These are phyloP conservation scores for Megalopta genalis DNA, from an alignment of 1,140 invertebrate species.

Conservation along the genomic window DNA sequence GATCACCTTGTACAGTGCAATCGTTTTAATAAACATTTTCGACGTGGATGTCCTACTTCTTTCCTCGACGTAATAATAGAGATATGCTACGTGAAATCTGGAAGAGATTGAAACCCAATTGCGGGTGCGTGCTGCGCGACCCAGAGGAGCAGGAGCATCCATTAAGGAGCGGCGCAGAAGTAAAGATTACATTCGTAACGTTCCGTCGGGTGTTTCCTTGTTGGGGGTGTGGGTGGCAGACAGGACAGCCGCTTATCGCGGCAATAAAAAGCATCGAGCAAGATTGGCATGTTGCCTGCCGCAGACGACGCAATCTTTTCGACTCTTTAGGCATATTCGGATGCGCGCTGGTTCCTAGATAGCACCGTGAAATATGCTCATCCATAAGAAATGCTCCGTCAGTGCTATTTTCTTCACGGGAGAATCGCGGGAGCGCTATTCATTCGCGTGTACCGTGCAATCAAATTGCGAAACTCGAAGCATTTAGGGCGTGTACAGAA, in stretches of 20 bases:
- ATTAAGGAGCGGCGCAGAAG: slow-evolving; percentile 61
- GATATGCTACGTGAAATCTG: slow-evolving; percentile 41
- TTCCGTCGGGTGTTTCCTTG: slow-evolving; percentile 55
- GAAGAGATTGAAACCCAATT: slow-evolving; percentile 18
- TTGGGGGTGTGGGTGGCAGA: slow-evolving; percentile 44
- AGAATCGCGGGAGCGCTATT: neutral
- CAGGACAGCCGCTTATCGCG: slow-evolving; percentile 67
- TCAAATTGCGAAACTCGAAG: too few relatives aligned
- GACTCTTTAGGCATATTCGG: slow-evolving; percentile 54
- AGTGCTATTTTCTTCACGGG: slow-evolving; percentile 7
- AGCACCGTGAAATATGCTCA: slow-evolving; percentile 74
- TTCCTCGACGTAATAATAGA: slow-evolving; percentile 17
- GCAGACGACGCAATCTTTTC: slow-evolving; percentile 54
- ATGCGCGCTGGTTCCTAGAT: slow-evolving; percentile 62
- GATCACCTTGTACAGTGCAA: too few relatives aligned
- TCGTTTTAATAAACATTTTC: neutral
- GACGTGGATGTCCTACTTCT: neutral
- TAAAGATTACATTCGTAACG: slow-evolving; percentile 73
- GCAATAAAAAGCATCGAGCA: slow-evolving; percentile 74
- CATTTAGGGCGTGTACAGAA: too few relatives aligned
- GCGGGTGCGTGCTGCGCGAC: slow-evolving; percentile 29
- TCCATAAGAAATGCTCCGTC: slow-evolving; percentile 60
- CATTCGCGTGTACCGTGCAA: neutral
- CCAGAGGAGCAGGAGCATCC: slow-evolving; percentile 37
- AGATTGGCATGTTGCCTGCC: slow-evolving; percentile 73